Conservation (phyloP, 2,797 vertebrate genomes). For the Clamator glandarius region DNA sequence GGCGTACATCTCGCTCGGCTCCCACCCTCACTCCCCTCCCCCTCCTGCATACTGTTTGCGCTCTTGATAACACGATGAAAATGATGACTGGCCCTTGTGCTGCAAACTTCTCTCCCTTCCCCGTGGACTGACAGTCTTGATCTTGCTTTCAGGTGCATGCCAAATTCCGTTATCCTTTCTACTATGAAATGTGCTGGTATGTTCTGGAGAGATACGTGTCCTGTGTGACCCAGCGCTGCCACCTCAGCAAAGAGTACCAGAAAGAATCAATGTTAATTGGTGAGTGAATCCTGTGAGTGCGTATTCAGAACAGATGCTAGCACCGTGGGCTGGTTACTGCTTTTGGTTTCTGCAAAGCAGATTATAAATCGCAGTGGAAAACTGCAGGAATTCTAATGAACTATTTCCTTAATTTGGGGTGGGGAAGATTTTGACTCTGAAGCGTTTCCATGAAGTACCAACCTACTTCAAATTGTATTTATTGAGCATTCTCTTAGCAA, state of each 20-base stretch:
- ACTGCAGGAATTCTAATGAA: neutral
- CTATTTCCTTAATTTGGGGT: neutral
- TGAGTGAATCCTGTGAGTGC: constrained; percentile 76
- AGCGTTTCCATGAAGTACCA: neutral
- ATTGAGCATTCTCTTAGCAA: neutral
- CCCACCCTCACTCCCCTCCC: constrained; percentile 51
- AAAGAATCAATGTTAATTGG: constrained; percentile 85
- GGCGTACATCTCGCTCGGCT: constrained; percentile 46
- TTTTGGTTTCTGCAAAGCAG: constrained; percentile 15
- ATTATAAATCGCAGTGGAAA: neutral
- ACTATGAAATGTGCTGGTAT: constrained; percentile 99
- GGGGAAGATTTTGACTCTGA: neutral
- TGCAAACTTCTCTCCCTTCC: constrained; percentile 46
- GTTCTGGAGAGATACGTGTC: constrained; percentile 95
- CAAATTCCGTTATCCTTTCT: constrained; percentile 99
- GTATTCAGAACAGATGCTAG: neutral
- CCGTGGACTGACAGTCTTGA: neutral
- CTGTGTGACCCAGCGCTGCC: constrained; percentile 92
- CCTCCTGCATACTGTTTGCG: constrained; percentile 51
- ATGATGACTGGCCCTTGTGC: constrained; percentile 25
- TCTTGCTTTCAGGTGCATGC: constrained; percentile 88
- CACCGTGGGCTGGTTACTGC: constrained; percentile 19
- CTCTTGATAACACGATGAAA: constrained; percentile 64
- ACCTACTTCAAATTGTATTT: fast-evolving
- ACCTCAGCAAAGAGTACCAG: constrained; percentile 88